Evolutionary conservation across 2,888 invertebrate species (phyloP).

Genomic region (Clivina fossor): DNA sequence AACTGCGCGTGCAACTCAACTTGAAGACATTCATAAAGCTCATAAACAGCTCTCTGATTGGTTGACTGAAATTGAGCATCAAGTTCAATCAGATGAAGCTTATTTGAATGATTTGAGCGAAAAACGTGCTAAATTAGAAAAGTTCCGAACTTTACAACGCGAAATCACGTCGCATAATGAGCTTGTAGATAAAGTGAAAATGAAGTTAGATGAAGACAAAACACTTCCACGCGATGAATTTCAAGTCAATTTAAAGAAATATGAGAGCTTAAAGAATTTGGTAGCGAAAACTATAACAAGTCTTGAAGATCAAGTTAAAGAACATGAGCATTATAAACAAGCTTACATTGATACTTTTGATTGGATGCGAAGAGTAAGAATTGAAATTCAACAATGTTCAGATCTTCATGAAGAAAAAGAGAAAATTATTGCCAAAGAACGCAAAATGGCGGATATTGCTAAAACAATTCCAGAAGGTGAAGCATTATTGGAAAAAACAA

Average conservation of each 20-base stretch:
- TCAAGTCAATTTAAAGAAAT: constrained; percentile 69
- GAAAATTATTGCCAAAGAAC: constrained; percentile 73
- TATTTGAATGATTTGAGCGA: constrained; percentile 85
- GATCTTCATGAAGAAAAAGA: constrained; percentile 88
- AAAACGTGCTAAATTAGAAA: constrained; percentile 86
- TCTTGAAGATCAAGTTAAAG: constrained; percentile 79
- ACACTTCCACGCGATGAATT: constrained; percentile 67
- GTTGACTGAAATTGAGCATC: constrained; percentile 85
- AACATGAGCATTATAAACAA: constrained; percentile 85
- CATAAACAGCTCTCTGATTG: constrained; percentile 82
- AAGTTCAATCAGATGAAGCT: constrained; percentile 73
- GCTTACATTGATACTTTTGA: constrained; percentile 80
- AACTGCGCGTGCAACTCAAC: constrained; percentile 71
- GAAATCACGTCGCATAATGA: constrained; percentile 82
- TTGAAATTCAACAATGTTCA: constrained; percentile 81
- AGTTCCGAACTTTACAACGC: constrained; percentile 78
- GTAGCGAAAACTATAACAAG: constrained; percentile 69
- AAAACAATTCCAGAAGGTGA: constrained; percentile 72
- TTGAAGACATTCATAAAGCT: constrained; percentile 85
- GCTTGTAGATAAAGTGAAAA: constrained; percentile 73
- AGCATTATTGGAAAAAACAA: constrained; percentile 69
- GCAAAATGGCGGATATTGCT: constrained; percentile 70
- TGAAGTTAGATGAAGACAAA: constrained; percentile 70
- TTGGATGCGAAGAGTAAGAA: constrained; percentile 78
- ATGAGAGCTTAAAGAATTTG: constrained; percentile 67